Base-by-base conservation (phyloP, 2,888 invertebrate species). In the Eupithecia subfuscata region DNA sequence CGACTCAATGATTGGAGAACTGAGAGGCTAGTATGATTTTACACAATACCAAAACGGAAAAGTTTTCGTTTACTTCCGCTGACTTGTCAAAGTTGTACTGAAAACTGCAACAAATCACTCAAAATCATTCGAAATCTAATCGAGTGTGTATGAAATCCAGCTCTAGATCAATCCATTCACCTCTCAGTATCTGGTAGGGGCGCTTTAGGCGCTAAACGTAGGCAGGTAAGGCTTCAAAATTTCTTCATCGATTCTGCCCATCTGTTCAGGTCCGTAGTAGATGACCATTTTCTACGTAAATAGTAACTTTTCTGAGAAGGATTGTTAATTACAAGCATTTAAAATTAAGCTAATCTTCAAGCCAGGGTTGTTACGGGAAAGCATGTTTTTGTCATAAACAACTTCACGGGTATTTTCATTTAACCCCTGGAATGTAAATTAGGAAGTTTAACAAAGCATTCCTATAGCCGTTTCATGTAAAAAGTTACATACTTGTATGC, bases 361-460 rank as follows among this genome's bases (percentile, higher is more conserved):
- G 25, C 25, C 9, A 52, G n/a, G 52, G 9, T 56, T 12, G 14
- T 6, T 25, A 60, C 25, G 6, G 22, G 12, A 5, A 25, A 25
- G 11, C 25, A 77, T 76, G 56, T 67, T 78, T 80, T 74, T 73
- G 45, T 78, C 70, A 70, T 76, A 56, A 73, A 76, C 68, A 73
- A 74, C 60, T 70, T 64, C 25, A 37, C 52, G 48, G 75, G 77
- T 68, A 79, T 79, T 77, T 75, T 69, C 65, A 77, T 77, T 75
- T 78, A 75, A 70, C 68, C 72, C 12, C 30, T 71, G 75, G 79
- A 81, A 81, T 81, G 76, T 75, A 78, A 81, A 79, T 81, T 79
- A 79, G 74, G 75, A 81, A 77, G 76, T 77, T 77, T 75, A 71
- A 74, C 75, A 79, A 81, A 78, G 79, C 71, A 75, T 80, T 77